A percentile compares a stretch with the other conserved stretches of the same genome.
phyloP scores from a whole-genome alignment of 1,140 invertebrate species.

The Oppia nitens region DNA sequence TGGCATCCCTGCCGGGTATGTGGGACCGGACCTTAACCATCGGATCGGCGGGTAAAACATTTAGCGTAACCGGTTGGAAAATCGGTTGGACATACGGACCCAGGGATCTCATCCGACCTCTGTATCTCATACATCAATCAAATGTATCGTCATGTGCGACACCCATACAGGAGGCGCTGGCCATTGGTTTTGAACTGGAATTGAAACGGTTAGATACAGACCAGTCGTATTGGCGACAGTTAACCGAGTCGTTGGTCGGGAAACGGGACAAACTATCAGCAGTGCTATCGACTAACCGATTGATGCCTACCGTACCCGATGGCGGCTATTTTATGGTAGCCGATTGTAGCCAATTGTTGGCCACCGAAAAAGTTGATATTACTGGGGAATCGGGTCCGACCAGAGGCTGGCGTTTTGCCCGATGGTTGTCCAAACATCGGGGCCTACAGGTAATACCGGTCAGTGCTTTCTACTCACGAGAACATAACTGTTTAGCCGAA shows the following conservation, averaged over 20 bases:
- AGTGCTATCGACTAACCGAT: slow-evolving; percentile 44
- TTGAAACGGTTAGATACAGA: slow-evolving; percentile 43
- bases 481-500: slow-evolving; percentile 64
- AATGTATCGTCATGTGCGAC: slow-evolving; percentile 73
- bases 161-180: slow-evolving; percentile 31
- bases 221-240: slow-evolving; percentile 65
- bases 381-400: background rate
- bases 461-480: slow-evolving; percentile 69
- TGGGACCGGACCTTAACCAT: slow-evolving; percentile 92
- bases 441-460: slow-evolving; percentile 82
- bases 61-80: slow-evolving; percentile 92
- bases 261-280: slow-evolving; percentile 68
- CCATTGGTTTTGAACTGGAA: slow-evolving; percentile 14
- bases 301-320: slow-evolving; percentile 80
- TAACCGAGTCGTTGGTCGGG: slow-evolving; percentile 51
- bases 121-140: slow-evolving; percentile 67
- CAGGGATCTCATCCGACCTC: slow-evolving; percentile 43
- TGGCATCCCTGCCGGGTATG: slow-evolving; percentile 86
- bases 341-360: slow-evolving; percentile 54
- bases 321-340: slow-evolving; percentile 92
- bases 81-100: slow-evolving; percentile 81
- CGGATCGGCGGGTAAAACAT: slow-evolving; percentile 90
- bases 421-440: slow-evolving; percentile 17
- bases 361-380: background rate
- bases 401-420: slow-evolving; percentile 8